These are phyloP conservation scores for Pogonomyrmex barbatus DNA, from an alignment of 1,140 invertebrate species.

Conservation along the genomic window DNA sequence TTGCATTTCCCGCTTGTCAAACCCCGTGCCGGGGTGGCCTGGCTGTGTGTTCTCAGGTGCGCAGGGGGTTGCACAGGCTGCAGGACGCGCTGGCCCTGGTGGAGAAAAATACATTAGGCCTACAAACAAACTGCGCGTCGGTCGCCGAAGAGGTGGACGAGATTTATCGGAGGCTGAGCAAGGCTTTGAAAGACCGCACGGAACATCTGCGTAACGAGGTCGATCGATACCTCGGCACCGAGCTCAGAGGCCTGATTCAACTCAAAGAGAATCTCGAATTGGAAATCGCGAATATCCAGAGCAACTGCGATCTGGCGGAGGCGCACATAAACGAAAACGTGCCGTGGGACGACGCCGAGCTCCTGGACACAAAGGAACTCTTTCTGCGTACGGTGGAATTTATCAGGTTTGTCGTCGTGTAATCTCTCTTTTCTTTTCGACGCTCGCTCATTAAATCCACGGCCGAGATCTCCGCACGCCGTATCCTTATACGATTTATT, in stretches of 20 bases:
- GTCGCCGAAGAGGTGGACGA: slow-evolving; percentile 97
- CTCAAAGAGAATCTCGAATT: slow-evolving; percentile 97
- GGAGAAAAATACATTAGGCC: slow-evolving; percentile 93
- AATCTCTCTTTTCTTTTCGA: slow-evolving; percentile 17
- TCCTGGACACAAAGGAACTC: slow-evolving; percentile 97
- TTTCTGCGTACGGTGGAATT: slow-evolving; percentile 97
- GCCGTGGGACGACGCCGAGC: slow-evolving; percentile 94
- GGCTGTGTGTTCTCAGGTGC: slow-evolving; percentile 86
- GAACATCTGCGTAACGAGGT: slow-evolving; percentile 95
- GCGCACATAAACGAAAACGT: slow-evolving; percentile 95
- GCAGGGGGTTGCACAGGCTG: slow-evolving; percentile 93
- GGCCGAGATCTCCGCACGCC: neutral
- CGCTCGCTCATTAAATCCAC: slow-evolving; percentile 26
- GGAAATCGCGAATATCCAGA: slow-evolving; percentile 96
- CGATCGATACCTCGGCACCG: slow-evolving; percentile 94
- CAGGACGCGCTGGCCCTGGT: slow-evolving; percentile 94
- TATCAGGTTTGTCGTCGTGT: slow-evolving; percentile 85
- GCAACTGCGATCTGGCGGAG: slow-evolving; percentile 98
- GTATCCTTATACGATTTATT: slow-evolving; percentile 41
- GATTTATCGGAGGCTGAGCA: slow-evolving; percentile 94
- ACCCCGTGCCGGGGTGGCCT: neutral
- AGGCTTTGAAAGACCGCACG: slow-evolving; percentile 96
- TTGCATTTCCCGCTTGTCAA: slow-evolving; percentile 46
- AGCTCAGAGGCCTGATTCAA: slow-evolving; percentile 93
- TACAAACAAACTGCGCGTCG: slow-evolving; percentile 94